phyloP scores from a whole-genome alignment of 2,113 vertebrate genomes.

The Pseudopodoces humilis region DNA sequence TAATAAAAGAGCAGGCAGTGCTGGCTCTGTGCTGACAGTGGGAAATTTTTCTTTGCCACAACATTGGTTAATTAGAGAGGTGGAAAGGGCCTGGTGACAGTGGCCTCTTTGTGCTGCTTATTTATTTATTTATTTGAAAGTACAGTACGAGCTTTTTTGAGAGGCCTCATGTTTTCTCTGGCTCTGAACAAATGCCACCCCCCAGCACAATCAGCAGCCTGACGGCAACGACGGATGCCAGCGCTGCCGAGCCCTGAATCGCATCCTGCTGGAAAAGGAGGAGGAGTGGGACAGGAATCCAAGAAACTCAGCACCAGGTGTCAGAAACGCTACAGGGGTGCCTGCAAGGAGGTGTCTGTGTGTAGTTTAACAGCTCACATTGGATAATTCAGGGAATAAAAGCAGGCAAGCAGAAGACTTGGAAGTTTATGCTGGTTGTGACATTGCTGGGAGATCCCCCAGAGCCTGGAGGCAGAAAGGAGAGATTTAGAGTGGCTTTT shows the following conservation, averaged over 20 bases:
- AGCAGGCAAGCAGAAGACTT: neutral
- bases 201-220: slow-evolving; percentile 66
- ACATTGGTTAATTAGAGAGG: slow-evolving; percentile 64
- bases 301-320: neutral
- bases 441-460: neutral
- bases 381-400: neutral
- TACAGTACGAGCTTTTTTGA: slow-evolving; percentile 63
- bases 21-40: slow-evolving; percentile 52
- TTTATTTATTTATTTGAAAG: slow-evolving; percentile 64
- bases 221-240: slow-evolving; percentile 57
- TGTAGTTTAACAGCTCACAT: neutral
- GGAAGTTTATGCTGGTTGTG: neutral
- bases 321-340: neutral
- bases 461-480: neutral
- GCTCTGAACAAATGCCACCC: slow-evolving; percentile 66
- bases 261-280: slow-evolving; percentile 29
- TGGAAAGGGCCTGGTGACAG: slow-evolving; percentile 61
- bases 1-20: neutral
- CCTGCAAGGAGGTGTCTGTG: neutral
- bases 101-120: slow-evolving; percentile 66
- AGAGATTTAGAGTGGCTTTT: neutral
- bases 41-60: slow-evolving; percentile 62
- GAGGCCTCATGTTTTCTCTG: slow-evolving; percentile 73
- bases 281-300: slow-evolving; percentile 35
- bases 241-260: neutral